Conservation (phyloP, 2,888 invertebrate species). For the Apamea sordens region DNA sequence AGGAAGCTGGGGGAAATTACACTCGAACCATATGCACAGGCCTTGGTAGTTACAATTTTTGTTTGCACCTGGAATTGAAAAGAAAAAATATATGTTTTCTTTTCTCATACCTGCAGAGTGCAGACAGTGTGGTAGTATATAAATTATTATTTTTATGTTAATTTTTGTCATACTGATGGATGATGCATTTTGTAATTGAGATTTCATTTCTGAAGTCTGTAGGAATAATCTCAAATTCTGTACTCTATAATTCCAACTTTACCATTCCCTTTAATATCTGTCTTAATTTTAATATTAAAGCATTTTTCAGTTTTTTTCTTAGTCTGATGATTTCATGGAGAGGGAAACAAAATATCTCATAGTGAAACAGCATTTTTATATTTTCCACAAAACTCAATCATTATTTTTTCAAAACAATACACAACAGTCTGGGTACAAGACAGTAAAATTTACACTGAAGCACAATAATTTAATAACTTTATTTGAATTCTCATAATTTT, state of each 20-base stretch:
- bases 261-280: constrained; percentile 45
- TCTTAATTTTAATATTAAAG: constrained; percentile 32
- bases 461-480: constrained; percentile 12
- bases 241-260: not conserved
- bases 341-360: constrained; percentile 43
- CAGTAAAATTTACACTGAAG: not conserved
- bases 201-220: not conserved
- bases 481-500: constrained; percentile 26
- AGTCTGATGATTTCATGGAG: constrained; percentile 41
- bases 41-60: constrained; percentile 92
- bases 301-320: constrained; percentile 43
- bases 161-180: not conserved
- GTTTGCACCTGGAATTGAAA: constrained; percentile 81
- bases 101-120: not conserved
- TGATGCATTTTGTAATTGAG: not conserved
- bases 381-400: constrained; percentile 4
- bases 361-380: constrained; percentile 38
- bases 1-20: constrained; percentile 91
- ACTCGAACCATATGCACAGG: constrained; percentile 95
- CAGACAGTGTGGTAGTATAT: not conserved
- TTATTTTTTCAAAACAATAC: constrained; percentile 1
- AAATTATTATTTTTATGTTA: not conserved
- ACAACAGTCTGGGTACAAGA: not conserved
- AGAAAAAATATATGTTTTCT: not conserved
- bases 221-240: not conserved